Conservation (phyloP, 2,888 invertebrate genomes). For the Ganaspis brasiliensis region DNA sequence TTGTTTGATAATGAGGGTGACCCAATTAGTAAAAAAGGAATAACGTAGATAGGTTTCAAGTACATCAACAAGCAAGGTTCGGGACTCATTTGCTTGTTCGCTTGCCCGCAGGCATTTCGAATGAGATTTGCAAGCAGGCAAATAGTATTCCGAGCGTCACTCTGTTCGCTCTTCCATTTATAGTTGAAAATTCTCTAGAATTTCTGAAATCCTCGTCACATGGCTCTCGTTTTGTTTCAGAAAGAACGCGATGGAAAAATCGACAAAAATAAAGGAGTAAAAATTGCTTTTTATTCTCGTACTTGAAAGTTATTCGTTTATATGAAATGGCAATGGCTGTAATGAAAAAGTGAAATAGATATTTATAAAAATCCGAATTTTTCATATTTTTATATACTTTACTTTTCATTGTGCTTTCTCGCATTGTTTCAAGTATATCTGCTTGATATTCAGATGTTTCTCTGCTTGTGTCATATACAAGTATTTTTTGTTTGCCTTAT, state of each 20-base stretch:
- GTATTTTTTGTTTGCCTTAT: neutral
- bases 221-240: constrained; percentile 10
- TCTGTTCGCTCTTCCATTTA: constrained; percentile 38
- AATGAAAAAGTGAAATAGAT: neutral
- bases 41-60: constrained; percentile 28
- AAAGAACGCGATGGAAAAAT: neutral
- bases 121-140: constrained; percentile 39
- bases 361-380: neutral
- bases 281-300: neutral
- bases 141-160: constrained; percentile 39
- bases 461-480: neutral
- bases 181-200: constrained; percentile 35
- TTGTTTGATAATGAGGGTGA: constrained; percentile 31
- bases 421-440: neutral
- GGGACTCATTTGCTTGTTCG: constrained; percentile 26
- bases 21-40: constrained; percentile 36
- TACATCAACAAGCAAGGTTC: constrained; percentile 19
- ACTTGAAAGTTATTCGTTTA: neutral
- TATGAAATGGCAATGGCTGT: neutral
- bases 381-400: neutral
- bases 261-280: neutral
- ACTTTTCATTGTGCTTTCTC: neutral
- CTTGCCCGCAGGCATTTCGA: constrained; percentile 42
- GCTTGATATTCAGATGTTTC: constrained; percentile 1
- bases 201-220: constrained; percentile 17